Evolutionary conservation across 1,140 invertebrate genomes (phyloP).

Genomic region (Trachelipus rathkii): DNA sequence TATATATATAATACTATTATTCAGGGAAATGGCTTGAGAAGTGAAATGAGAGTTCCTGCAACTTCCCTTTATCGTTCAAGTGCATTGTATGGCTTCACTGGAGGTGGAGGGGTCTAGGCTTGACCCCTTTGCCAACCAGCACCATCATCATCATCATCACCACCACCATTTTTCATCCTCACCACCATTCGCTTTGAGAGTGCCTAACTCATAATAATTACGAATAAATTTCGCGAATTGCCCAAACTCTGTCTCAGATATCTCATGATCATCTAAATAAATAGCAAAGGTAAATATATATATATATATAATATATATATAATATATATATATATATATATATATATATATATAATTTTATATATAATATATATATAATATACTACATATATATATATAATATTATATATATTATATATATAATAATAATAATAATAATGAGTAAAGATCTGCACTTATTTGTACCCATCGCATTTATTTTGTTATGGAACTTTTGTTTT

Average conservation of each 20-base stretch:
- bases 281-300: constrained; percentile 17
- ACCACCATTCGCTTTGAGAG: not conserved
- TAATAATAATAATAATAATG: too few species aligned
- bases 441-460: too few species aligned
- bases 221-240: constrained; percentile 24
- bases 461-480: too few species aligned
- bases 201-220: constrained; percentile 6
- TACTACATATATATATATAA: too few species aligned
- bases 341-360: too few species aligned
- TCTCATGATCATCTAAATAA: constrained; percentile 41
- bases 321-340: too few species aligned
- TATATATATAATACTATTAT: not conserved
- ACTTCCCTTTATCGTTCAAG: constrained; percentile 23
- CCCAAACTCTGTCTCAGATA: constrained; percentile 43
- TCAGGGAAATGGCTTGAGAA: constrained; percentile 1
- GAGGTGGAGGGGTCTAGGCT: not conserved
- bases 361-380: too few species aligned
- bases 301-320: too few species aligned
- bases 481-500: too few species aligned
- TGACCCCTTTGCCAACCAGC: not conserved
- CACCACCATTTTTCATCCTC: not conserved
- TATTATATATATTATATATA: too few species aligned
- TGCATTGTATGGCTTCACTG: not conserved
- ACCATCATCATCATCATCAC: not conserved
- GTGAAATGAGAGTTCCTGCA: constrained; percentile 21